A percentile compares a stretch with the other conserved stretches of the same genome.
Conservation (phyloP, 1,140 invertebrate genomes). For the Sinonovacula constricta region DNA sequence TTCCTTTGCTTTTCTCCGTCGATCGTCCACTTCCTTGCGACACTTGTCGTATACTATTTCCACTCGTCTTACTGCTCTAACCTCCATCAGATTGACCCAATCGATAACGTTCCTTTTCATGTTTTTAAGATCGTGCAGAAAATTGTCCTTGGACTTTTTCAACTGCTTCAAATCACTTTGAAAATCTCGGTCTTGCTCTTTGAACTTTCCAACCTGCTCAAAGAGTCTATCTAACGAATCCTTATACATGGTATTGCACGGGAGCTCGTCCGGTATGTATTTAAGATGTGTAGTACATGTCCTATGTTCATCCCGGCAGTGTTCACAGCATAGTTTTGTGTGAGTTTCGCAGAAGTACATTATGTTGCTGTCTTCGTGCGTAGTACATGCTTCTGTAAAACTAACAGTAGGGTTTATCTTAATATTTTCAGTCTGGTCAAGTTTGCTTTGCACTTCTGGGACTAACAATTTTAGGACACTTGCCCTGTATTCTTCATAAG, state of each 20-base stretch:
- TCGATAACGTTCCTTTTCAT: conserved; percentile 35
- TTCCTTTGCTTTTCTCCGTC: conserved; percentile 30
- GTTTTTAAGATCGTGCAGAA: conserved; percentile 41
- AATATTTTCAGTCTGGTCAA: not conserved
- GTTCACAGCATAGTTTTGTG: conserved; percentile 19
- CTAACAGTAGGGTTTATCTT: not conserved
- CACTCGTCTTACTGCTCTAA: conserved; percentile 22
- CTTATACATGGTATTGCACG: not conserved
- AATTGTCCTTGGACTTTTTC: conserved; percentile 33
- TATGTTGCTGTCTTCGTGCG: not conserved
- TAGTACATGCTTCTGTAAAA: conserved; percentile 24
- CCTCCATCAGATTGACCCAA: conserved; percentile 47
- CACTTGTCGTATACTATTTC: conserved; percentile 37
- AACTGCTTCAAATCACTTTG: conserved; percentile 43
- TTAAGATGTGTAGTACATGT: conserved; percentile 19
- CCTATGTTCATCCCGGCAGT: conserved; percentile 23
- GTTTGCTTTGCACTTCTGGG: not conserved
- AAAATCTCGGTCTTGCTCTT: conserved; percentile 39
- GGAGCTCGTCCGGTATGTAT: conserved; percentile 26
- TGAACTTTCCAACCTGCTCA: conserved; percentile 29
- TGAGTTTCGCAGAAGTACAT: conserved; percentile 40
- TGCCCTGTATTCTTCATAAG: not conserved
- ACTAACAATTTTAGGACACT: not conserved
- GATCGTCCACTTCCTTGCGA: conserved; percentile 36
- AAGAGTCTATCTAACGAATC: conserved; percentile 14